Evolutionary conservation across 2,113 vertebrate species (phyloP), one percentile per base, ranked within the genome.

Genomic region (Pungitius pungitius): DNA sequence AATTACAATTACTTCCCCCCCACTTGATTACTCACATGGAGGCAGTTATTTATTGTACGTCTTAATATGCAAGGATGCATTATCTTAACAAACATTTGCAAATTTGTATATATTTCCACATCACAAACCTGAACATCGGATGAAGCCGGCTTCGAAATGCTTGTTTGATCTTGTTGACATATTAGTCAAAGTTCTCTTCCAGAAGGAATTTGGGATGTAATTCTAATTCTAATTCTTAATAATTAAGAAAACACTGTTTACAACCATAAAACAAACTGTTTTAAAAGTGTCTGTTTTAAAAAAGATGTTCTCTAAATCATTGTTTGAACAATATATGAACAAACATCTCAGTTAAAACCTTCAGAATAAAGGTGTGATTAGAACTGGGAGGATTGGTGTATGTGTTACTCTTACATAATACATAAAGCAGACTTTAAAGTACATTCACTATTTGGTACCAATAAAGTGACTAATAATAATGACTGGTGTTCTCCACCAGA

Each of bases 401-500:
- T 22, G 47, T n/a, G n/a, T n/a, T n/a, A n/a, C n/a, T n/a, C n/a
- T n/a, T n/a, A n/a, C n/a, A n/a, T n/a, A n/a, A 52, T 52, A 24
- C 5, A 4, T 52, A 24, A 52, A 52, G 24, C 3, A 1, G n/a
- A 52, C n/a, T 52, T 17, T 43, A 43, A 49, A 47, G 20, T 63
- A 14, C 22, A 33, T 61, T 57, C 33, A 57, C 27, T 14, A 11
- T 0, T 3, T 64, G 26, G 2, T 42, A 8, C 55, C 20, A 39
- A 27, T 18, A 39, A 59, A 57, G 51, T 51, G 12, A 18, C n/a
- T 51, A 6, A 24, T 22, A 18, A 61, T 47, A 6, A 51, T 68
- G 35, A 43, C 3, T n/a, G 15, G n/a, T 13, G 3, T 26, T 78
- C 17, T 71, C 79, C 83, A 82, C 64, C 43, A 89, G 85, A 84